A percentile compares a stretch with the other conserved stretches of the same genome.
Evolutionary conservation across 2,888 invertebrate genomes (phyloP).

Genomic region (Amaurobius ferox): DNA sequence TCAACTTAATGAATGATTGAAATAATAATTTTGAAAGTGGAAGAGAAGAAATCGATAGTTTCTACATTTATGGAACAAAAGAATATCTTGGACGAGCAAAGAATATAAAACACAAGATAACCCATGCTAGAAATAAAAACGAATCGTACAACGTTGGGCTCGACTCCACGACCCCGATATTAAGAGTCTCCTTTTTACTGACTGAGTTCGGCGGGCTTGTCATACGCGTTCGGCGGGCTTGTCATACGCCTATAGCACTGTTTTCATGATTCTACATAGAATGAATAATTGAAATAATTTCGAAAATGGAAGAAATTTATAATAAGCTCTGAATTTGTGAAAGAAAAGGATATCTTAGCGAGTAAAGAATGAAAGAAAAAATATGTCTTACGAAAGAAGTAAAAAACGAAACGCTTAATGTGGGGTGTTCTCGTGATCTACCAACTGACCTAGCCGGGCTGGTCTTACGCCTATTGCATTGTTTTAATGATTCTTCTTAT

Average conservation of each 20-base stretch:
- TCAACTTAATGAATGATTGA: too few species aligned
- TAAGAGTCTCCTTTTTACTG: conserved; percentile 4
- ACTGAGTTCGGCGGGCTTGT: not conserved
- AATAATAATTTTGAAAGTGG: too few species aligned
- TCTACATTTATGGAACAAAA: too few species aligned
- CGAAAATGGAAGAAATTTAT: too few species aligned
- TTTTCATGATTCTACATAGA: not conserved
- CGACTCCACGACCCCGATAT: conserved; percentile 20
- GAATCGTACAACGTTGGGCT: not conserved
- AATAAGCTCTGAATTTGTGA: too few species aligned
- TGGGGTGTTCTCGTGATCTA: conserved; percentile 12
- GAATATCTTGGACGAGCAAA: too few species aligned
- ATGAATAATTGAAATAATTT: too few species aligned
- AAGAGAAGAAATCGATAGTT: too few species aligned
- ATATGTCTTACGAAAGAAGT: not conserved
- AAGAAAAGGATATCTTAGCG: too few species aligned
- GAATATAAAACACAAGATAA: too few species aligned
- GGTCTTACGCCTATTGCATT: too few species aligned
- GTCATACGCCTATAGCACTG: not conserved
- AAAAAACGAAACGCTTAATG: not conserved
- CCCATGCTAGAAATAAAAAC: not conserved
- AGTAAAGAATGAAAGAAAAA: not conserved
- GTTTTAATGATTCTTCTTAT: too few species aligned
- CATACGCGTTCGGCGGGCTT: not conserved
- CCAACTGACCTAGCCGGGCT: conserved; percentile 12